phyloP scores from a whole-genome alignment of 2,888 invertebrate genomes.

The Sinohyriopsis cumingii region DNA sequence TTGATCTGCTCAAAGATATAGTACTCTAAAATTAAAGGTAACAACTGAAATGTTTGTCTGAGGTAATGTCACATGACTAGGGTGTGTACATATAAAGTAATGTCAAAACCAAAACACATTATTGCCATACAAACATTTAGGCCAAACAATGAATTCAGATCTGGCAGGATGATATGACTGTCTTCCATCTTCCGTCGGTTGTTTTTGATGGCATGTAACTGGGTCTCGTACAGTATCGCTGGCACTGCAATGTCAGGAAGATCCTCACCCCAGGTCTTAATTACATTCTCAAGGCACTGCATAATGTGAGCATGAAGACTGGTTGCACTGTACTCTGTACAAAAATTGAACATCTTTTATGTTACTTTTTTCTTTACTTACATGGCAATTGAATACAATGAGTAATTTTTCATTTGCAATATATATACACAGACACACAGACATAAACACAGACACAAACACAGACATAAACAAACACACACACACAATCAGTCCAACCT shows the following conservation, averaged over 20 bases:
- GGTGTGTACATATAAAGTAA: too few relatives aligned
- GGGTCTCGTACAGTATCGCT: slow-evolving; percentile 66
- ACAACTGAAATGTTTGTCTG: too few relatives aligned
- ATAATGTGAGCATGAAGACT: slow-evolving; percentile 48
- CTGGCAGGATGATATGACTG: slow-evolving; percentile 86
- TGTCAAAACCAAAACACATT: too few relatives aligned
- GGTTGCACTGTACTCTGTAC: slow-evolving; percentile 54
- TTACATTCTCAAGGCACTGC: slow-evolving; percentile 48
- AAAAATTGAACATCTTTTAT: slow-evolving; percentile 1
- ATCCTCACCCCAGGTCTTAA: slow-evolving; percentile 50
- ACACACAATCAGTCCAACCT: too few relatives aligned
- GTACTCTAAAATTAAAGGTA: too few relatives aligned
- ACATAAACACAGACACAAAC: background rate
- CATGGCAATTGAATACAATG: background rate
- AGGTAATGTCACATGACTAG: too few relatives aligned
- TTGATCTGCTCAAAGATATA: too few relatives aligned
- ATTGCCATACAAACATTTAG: slow-evolving; percentile 77
- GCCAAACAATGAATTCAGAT: slow-evolving; percentile 85
- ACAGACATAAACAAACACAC: too few relatives aligned
- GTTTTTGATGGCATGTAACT: slow-evolving; percentile 85
- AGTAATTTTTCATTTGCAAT: background rate
- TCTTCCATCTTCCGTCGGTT: slow-evolving; percentile 93
- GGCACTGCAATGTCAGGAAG: slow-evolving; percentile 45
- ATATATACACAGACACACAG: background rate
- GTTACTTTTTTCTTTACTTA: background rate